Conservation (phyloP, 2,888 invertebrate genomes). For the Chaitophorus viminalis region DNA sequence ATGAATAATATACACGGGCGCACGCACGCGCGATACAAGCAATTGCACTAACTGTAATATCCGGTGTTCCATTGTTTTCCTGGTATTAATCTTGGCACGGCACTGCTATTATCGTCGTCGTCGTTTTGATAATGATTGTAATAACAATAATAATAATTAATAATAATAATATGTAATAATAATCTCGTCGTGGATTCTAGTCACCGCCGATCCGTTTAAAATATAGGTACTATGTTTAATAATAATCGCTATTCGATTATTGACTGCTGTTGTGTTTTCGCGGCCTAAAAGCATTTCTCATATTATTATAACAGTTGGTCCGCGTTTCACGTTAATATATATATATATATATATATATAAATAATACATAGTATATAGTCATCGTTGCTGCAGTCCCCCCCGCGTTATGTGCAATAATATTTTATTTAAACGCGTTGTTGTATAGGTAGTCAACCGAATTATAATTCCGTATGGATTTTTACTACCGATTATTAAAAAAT, state of each 20-base stretch:
- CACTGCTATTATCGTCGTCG: constrained; percentile 15
- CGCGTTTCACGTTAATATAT: no score
- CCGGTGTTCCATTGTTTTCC: constrained; percentile 61
- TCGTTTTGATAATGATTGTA: background rate
- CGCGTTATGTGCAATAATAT: background rate
- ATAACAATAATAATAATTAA: no score
- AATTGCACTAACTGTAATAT: constrained; percentile 59
- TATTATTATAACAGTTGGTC: background rate
- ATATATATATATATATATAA: no score
- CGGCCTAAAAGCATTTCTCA: background rate
- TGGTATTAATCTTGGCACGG: constrained; percentile 52
- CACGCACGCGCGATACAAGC: constrained; percentile 29
- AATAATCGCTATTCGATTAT: background rate
- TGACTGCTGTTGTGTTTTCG: background rate
- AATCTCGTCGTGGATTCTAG: background rate
- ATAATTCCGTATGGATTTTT: background rate
- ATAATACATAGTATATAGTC: no score
- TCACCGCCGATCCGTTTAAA: constrained; percentile 3
- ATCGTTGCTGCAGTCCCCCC: no score
- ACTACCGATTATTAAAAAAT: background rate
- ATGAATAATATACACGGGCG: background rate
- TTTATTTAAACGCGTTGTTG: no score
- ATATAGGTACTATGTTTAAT: no score
- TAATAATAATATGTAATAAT: no score
- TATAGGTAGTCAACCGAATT: no score